phyloP scores from a whole-genome alignment of 2,113 vertebrate species.

The Takifugu flavidus region DNA sequence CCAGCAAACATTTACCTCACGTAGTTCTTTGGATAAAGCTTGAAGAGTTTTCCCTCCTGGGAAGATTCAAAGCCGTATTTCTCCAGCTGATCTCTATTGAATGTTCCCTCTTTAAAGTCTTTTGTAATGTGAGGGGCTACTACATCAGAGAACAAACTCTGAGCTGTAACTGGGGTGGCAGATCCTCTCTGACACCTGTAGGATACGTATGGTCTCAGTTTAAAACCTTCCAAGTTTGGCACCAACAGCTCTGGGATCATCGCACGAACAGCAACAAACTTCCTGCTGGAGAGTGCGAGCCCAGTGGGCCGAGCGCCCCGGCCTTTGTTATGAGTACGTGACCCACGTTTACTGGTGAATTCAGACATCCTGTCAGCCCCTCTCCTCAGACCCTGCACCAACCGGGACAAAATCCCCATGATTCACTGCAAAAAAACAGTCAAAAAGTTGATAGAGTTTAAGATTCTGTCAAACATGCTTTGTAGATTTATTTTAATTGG shows the following conservation, averaged over 20 bases:
- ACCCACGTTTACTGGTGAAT: slow-evolving; percentile 92
- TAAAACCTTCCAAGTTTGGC: slow-evolving; percentile 85
- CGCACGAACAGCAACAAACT: slow-evolving; percentile 75
- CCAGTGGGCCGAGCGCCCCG: slow-evolving; percentile 78
- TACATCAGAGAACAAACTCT: slow-evolving; percentile 76
- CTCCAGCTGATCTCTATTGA: slow-evolving; percentile 74
- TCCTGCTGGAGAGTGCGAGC: slow-evolving; percentile 62
- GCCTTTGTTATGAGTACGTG: slow-evolving; percentile 79
- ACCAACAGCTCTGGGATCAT: slow-evolving; percentile 90
- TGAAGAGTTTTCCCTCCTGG: slow-evolving; percentile 89
- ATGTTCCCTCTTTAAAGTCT: slow-evolving; percentile 79
- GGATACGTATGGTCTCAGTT: slow-evolving; percentile 88
- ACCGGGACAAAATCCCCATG: slow-evolving; percentile 86
- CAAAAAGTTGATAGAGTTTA: no score
- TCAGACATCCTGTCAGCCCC: slow-evolving; percentile 85
- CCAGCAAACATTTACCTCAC: slow-evolving; percentile 66
- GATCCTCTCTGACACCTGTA: slow-evolving; percentile 77
- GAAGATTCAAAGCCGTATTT: slow-evolving; percentile 89
- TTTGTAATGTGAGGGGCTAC: slow-evolving; percentile 80
- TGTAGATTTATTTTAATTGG: no score
- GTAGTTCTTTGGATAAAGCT: slow-evolving; percentile 91
- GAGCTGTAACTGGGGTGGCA: slow-evolving; percentile 75
- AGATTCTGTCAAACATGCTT: no score
- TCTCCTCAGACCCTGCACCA: slow-evolving; percentile 79
- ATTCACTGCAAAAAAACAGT: neutral